Evolutionary conservation across 1,140 invertebrate genomes (phyloP).

Genomic region (Polypedilum vanderplanki): DNA sequence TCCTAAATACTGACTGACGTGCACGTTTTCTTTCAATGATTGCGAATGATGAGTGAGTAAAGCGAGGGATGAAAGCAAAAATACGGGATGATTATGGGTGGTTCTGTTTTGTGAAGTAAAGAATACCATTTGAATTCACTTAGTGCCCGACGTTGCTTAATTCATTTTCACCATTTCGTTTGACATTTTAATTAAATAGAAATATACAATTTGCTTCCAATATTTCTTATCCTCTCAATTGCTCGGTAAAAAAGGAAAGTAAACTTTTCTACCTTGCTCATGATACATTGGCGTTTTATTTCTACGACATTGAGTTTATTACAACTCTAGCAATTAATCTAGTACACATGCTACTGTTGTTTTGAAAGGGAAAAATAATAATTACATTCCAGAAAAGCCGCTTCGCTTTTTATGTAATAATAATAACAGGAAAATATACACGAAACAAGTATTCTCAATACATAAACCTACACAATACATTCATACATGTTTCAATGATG

Average conservation of each 20-base stretch:
- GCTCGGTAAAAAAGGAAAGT: background rate
- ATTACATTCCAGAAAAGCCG: conserved; percentile 12
- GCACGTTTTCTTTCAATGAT: conserved; percentile 10
- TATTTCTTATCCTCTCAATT: background rate
- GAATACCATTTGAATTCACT: background rate
- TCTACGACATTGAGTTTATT: background rate
- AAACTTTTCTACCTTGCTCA: background rate
- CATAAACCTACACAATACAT: too few relatives aligned
- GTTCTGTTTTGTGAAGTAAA: background rate
- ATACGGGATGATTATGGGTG: background rate
- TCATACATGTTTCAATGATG: too few relatives aligned
- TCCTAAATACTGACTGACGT: background rate
- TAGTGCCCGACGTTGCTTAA: background rate
- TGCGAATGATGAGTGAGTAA: background rate
- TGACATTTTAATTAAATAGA: conserved; percentile 21
- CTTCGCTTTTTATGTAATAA: background rate
- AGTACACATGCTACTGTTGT: background rate
- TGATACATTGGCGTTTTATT: background rate
- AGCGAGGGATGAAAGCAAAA: conserved; percentile 18
- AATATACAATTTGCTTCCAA: background rate
- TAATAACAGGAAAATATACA: too few relatives aligned
- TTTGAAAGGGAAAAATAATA: background rate
- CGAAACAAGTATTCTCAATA: too few relatives aligned
- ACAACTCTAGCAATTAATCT: background rate
- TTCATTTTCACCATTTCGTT: background rate